Percentiles rank a stretch among this genome's conserved stretches.
These are phyloP conservation scores for Icerya purchasi DNA, from an alignment of 2,888 invertebrate species.

Conservation along the genomic window DNA sequence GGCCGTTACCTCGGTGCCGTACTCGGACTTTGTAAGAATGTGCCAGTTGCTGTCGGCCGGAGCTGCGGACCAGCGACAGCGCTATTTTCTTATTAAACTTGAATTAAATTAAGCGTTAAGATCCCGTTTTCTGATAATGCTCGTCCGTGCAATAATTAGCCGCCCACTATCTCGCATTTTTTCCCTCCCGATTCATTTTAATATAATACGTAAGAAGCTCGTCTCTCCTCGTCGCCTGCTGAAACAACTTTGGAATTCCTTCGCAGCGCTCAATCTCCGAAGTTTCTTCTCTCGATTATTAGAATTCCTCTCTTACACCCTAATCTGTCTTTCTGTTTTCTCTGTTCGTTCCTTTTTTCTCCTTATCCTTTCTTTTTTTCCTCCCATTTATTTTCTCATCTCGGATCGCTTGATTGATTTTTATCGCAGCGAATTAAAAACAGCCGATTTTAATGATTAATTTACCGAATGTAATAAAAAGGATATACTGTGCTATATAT, in stretches of 20 bases:
- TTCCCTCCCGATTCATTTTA: no score
- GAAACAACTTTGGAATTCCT: background rate
- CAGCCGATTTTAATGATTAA: no score
- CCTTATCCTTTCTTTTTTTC: background rate
- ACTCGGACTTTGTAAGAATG: no score
- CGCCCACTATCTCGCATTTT: no score
- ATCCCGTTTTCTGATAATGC: slow-evolving; percentile 12
- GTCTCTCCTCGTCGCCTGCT: no score
- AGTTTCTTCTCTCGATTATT: background rate
- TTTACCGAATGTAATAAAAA: no score
- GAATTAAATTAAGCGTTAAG: slow-evolving; percentile 13
- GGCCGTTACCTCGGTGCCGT: slow-evolving; percentile 10
- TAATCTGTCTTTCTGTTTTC: background rate
- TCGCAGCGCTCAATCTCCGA: background rate
- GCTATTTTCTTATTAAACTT: slow-evolving; percentile 13
- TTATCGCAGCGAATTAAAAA: no score
- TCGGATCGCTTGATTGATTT: background rate
- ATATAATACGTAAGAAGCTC: no score
- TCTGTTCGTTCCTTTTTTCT: background rate
- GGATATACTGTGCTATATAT: no score
- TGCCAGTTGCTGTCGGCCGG: no score
- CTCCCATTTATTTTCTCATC: background rate
- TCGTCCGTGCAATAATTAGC: slow-evolving; percentile 1
- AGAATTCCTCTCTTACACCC: background rate
- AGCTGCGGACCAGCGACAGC: slow-evolving; percentile 8